Conservation (phyloP, 35 echinoderm and acorn worm genomes). For the Ophioderma brevispina region DNA sequence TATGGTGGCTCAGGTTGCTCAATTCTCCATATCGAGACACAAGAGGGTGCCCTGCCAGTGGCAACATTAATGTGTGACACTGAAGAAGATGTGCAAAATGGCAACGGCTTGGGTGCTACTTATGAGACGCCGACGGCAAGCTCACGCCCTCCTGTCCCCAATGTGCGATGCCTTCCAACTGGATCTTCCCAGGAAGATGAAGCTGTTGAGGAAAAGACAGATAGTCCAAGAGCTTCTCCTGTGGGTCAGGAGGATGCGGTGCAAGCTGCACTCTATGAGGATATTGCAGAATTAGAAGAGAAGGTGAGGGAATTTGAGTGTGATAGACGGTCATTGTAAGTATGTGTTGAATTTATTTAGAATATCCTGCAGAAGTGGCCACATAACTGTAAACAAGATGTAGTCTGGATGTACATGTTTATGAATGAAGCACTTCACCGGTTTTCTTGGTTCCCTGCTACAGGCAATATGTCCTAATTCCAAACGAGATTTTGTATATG, state of each 20-base stretch:
- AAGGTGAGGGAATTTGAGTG: conserved; percentile 70
- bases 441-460: too few relatives aligned
- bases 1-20: background rate
- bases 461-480: too few relatives aligned
- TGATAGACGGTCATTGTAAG: too few relatives aligned
- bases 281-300: conserved; percentile 79
- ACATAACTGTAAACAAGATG: too few relatives aligned
- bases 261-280: conserved; percentile 62
- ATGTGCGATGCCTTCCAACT: background rate
- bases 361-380: too few relatives aligned
- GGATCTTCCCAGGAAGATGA: conserved; percentile 1
- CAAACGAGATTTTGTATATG: too few relatives aligned
- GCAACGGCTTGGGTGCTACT: background rate
- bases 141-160: conserved; percentile 1
- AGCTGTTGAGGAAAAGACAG: background rate
- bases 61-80: conserved; percentile 17
- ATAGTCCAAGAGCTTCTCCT: conserved; percentile 11
- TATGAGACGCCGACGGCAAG: background rate
- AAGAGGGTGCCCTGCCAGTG: background rate
- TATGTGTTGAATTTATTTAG: too few relatives aligned
- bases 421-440: too few relatives aligned
- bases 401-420: too few relatives aligned
- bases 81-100: conserved; percentile 16
- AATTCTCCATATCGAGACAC: background rate
- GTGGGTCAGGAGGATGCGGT: conserved; percentile 3